phyloP scores from a whole-genome alignment of 2,888 invertebrate genomes.

The Hermodice carunculata region DNA sequence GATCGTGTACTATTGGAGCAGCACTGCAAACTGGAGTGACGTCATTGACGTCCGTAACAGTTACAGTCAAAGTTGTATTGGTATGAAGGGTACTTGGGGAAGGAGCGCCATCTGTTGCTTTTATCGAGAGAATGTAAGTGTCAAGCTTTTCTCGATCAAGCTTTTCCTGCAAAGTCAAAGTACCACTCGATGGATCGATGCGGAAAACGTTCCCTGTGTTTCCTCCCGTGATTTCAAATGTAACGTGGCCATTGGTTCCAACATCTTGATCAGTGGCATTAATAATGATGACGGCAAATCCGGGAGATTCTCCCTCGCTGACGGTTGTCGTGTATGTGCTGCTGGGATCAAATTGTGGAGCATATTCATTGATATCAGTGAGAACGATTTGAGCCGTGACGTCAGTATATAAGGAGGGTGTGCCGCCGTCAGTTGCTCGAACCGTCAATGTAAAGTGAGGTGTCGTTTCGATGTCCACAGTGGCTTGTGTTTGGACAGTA shows the following conservation, averaged over 20 bases:
- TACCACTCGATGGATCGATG: conserved; percentile 40
- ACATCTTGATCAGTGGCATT: conserved; percentile 51
- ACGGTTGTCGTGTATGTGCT: conserved; percentile 39
- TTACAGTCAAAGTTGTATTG: conserved; percentile 43
- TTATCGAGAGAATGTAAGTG: conserved; percentile 35
- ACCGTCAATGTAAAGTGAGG: neutral
- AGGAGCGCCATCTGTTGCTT: conserved; percentile 36
- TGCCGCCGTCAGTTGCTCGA: conserved; percentile 43
- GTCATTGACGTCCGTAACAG: conserved; percentile 52
- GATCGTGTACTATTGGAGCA: neutral
- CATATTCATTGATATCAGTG: conserved; percentile 41
- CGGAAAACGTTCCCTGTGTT: conserved; percentile 42
- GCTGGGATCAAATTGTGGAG: conserved; percentile 40
- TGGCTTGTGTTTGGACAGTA: neutral
- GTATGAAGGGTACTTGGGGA: conserved; percentile 19
- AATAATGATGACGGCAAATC: conserved; percentile 41
- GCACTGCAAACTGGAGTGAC: conserved; percentile 43
- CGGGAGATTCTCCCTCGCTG: conserved; percentile 39
- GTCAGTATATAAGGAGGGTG: conserved; percentile 24
- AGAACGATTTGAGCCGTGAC: conserved; percentile 13
- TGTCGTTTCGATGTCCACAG: conserved; percentile 7
- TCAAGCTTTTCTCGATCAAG: conserved; percentile 42
- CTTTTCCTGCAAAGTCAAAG: conserved; percentile 25
- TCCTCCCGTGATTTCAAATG: conserved; percentile 48
- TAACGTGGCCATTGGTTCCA: conserved; percentile 44